phyloP scores from a whole-genome alignment of 2,888 invertebrate species.

The Synergus umbraculus region DNA sequence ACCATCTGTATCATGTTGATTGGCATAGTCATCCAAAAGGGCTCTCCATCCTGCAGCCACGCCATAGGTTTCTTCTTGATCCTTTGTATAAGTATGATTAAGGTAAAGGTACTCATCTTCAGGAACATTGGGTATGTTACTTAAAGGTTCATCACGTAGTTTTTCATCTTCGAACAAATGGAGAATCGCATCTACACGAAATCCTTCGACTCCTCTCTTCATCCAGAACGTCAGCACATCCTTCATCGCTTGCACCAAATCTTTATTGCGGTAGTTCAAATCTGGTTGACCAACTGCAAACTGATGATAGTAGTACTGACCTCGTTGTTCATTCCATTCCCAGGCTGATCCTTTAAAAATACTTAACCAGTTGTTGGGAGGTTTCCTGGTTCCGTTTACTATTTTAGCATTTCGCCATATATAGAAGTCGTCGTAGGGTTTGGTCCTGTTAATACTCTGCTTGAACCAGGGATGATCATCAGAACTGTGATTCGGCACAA shows the following conservation, averaged over 20 bases:
- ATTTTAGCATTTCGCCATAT: conserved; percentile 84
- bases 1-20: conserved; percentile 67
- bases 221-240: conserved; percentile 80
- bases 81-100: conserved; percentile 73
- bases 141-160: conserved; percentile 68
- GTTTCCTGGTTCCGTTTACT: conserved; percentile 65
- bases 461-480: conserved; percentile 90
- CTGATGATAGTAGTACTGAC: conserved; percentile 83
- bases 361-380: conserved; percentile 80
- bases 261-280: conserved; percentile 81
- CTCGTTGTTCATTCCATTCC: conserved; percentile 80
- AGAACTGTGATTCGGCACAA: conserved; percentile 84
- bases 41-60: conserved; percentile 80
- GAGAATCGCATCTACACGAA: conserved; percentile 79
- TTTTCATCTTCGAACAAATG: conserved; percentile 66
- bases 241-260: conserved; percentile 79
- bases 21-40: conserved; percentile 79
- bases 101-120: conserved; percentile 68
- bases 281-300: conserved; percentile 83
- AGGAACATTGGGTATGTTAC: conserved; percentile 54
- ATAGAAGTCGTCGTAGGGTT: conserved; percentile 86
- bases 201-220: conserved; percentile 81
- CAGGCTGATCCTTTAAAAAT: conserved; percentile 82
- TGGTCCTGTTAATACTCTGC: conserved; percentile 81
- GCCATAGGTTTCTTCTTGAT: conserved; percentile 70